Evolutionary conservation across 1,140 invertebrate genomes (phyloP), one percentile per base, ranked within the genome.

Genomic region (Cyrtorhinus lividipennis): DNA sequence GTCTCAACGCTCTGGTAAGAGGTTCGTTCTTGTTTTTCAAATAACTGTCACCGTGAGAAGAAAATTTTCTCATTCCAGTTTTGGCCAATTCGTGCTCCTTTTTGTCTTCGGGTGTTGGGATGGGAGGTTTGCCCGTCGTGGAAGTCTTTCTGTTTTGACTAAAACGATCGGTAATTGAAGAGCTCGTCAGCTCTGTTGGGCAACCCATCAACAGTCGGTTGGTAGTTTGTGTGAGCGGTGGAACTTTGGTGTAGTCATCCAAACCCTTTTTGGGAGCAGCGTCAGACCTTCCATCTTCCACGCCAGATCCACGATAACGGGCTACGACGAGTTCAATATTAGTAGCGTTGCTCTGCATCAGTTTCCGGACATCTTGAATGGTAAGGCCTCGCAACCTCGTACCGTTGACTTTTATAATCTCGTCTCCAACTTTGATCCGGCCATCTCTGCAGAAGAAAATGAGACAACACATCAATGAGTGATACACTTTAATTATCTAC

Each of bases 371-470:
- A 65, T 86, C 83, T 12, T 73, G 67, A 10, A 81, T 73, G n/a
- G 75, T 75, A 65, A 85, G 72, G 0, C 84, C 82, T 20, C 81
- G 76, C 44, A 87, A 67, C 44, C 80, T 76, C 44, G 77, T 76
- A 0, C 84, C 84, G 66, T 82, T 83, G 13, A 87, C 80, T 66
- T 83, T 79, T 13, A 87, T 73, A 24, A 87, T 75, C 71, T 86
- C 84, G 67, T 87, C 85, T 0, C 82, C 82, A 38, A 82, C 69
- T 30, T 74, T 73, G 48, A 79, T 71, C 62, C 78, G 74, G 8
- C 80, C 80, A 72, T 81, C 78, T 67, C 81, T 82, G 72, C 26
- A 66, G 72, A 69, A 65, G 25, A 45, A 25, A 65, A 67, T 24
- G 61, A 65, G 15, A 45, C 48, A n/a, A n/a, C n/a, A n/a, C n/a